Percentiles rank a stretch among this genome's conserved stretches.
Conservation (phyloP, 2,113 vertebrate genomes). For the Mungos mungo region DNA sequence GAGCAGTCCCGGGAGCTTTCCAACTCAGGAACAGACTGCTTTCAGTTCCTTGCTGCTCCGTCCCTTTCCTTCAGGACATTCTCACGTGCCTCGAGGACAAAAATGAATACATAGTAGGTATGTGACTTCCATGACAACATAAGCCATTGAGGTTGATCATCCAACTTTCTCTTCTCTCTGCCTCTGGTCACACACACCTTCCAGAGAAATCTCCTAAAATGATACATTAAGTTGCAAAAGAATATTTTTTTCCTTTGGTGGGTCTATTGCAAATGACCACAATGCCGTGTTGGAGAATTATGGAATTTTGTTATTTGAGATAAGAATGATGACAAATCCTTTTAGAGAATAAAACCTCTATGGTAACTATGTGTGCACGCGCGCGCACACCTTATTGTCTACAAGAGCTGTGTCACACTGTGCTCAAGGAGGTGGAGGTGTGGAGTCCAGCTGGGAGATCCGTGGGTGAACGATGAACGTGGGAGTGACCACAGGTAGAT, state of each 20-base stretch:
- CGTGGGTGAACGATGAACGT: accelerated
- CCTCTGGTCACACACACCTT: background rate
- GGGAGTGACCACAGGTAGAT: background rate
- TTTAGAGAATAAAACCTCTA: background rate
- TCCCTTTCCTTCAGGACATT: too few relatives aligned
- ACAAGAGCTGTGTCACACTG: accelerated
- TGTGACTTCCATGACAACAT: background rate
- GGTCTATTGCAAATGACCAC: background rate
- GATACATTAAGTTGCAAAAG: background rate
- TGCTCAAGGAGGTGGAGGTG: background rate
- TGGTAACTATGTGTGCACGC: background rate
- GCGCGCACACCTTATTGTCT: accelerated
- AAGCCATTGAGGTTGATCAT: background rate
- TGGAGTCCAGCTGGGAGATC: too few relatives aligned
- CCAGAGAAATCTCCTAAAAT: background rate
- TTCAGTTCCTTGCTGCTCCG: too few relatives aligned
- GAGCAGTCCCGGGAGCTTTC: too few relatives aligned
- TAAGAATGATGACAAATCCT: background rate
- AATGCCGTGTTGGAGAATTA: background rate
- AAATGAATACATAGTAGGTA: background rate
- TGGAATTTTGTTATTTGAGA: background rate
- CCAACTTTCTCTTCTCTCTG: background rate
- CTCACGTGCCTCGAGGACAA: background rate
- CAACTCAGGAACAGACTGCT: too few relatives aligned
- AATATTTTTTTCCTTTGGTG: background rate